phyloP scores from a whole-genome alignment of 2,888 invertebrate genomes.

The Sialis lutaria region DNA sequence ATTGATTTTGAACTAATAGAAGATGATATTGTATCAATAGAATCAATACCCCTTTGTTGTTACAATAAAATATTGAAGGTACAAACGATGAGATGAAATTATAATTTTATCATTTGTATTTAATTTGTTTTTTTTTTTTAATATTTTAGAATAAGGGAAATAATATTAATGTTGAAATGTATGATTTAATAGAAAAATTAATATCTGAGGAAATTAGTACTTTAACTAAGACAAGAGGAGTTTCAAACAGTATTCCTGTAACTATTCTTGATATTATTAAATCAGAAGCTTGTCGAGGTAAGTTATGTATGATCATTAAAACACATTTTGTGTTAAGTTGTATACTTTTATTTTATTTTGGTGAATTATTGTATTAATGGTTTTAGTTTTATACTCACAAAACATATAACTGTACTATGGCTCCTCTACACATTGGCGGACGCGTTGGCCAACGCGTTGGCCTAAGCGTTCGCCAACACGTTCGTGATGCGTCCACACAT shows the following conservation, averaged over 20 bases:
- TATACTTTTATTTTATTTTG: no score
- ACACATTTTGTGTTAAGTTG: no score
- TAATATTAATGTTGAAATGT: conserved; percentile 23
- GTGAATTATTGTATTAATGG: no score
- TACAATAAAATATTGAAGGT: conserved; percentile 31
- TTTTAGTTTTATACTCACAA: no score
- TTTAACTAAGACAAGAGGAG: conserved; percentile 31
- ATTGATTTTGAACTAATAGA: conserved; percentile 29
- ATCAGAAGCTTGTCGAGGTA: conserved; percentile 50
- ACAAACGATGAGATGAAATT: conserved; percentile 22
- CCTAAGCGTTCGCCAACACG: no score
- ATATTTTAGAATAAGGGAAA: background rate
- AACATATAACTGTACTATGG: no score
- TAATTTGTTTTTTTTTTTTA: background rate
- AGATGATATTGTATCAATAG: conserved; percentile 27
- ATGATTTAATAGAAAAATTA: conserved; percentile 29
- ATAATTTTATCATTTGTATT: conserved; percentile 16
- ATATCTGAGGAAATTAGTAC: conserved; percentile 39
- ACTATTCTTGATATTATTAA: conserved; percentile 35
- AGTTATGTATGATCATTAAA: no score
- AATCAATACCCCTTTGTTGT: conserved; percentile 43
- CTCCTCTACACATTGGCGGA: no score
- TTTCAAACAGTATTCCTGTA: conserved; percentile 16
- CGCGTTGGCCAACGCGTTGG: no score
- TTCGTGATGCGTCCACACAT: no score